Percentiles rank a stretch among this genome's conserved stretches.
Evolutionary conservation across 2,113 vertebrate genomes (phyloP).

Genomic region (Psilopsiagon aurifrons): DNA sequence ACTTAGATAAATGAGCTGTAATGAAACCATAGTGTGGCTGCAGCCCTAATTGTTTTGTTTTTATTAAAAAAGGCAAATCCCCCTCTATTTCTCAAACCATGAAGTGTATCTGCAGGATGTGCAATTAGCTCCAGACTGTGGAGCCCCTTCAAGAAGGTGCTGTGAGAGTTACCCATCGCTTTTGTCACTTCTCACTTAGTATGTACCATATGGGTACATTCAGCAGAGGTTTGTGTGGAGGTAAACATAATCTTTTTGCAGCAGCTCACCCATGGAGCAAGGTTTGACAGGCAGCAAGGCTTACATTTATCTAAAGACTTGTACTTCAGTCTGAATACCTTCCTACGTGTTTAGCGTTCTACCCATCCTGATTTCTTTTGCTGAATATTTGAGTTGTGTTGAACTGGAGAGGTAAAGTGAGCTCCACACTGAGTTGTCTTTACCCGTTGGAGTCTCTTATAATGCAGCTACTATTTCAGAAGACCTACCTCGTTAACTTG

Average conservation of each 20-base stretch:
- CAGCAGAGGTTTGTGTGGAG: neutral
- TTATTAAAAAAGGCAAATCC: neutral
- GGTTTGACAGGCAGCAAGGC: neutral
- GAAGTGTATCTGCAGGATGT: neutral
- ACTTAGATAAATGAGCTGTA: constrained; percentile 32
- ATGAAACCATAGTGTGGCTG: neutral
- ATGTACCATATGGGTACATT: neutral
- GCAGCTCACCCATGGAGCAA: neutral
- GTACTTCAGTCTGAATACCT: neutral
- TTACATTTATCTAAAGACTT: neutral
- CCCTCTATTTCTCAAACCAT: neutral
- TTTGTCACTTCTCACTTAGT: constrained; percentile 8
- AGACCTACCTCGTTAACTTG: neutral
- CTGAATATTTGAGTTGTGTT: neutral
- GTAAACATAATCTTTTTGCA: neutral
- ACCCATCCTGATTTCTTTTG: neutral
- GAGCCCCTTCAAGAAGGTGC: neutral
- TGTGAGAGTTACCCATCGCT: neutral
- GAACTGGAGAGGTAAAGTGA: neutral
- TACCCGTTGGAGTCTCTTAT: rapidly evolving
- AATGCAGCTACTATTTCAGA: neutral
- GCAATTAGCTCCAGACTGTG: neutral
- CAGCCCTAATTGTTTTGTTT: neutral
- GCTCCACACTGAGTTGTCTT: neutral
- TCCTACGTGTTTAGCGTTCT: neutral